These are phyloP conservation scores for Apis mellifera DNA, from an alignment of 1,140 invertebrate genomes.

Conservation along the genomic window DNA sequence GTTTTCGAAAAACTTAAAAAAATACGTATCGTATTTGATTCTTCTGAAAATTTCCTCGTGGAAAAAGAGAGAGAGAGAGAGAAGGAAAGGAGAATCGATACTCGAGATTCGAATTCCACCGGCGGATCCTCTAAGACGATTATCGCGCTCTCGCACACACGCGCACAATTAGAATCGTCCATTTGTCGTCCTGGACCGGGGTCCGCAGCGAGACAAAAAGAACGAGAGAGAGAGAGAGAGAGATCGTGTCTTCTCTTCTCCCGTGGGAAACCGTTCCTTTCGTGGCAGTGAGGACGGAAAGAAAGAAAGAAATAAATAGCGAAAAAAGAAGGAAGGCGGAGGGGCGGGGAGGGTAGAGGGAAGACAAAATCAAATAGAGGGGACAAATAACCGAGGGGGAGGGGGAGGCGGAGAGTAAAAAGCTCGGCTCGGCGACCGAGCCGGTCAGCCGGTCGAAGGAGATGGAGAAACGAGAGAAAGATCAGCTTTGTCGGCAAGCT, in stretches of 20 bases:
- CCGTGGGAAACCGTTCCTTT: constrained; percentile 75
- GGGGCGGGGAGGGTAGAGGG: constrained; percentile 40
- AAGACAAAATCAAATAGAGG: constrained; percentile 74
- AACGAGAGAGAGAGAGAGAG: constrained; percentile 43
- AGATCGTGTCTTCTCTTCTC: constrained; percentile 51
- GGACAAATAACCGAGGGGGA: constrained; percentile 49
- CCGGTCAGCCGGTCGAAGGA: constrained; percentile 1
- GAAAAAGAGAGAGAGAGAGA: no score
- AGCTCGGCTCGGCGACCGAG: constrained; percentile 56
- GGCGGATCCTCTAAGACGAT: constrained; percentile 13
- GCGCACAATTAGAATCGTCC: constrained; percentile 41
- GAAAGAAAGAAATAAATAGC: constrained; percentile 73
- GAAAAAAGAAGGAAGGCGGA: constrained; percentile 63
- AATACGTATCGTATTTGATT: no score
- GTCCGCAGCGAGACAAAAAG: neutral
- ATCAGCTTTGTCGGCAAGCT: constrained; percentile 79
- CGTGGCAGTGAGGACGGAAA: constrained; percentile 73
- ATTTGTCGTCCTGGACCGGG: constrained; percentile 14
- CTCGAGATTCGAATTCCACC: constrained; percentile 21
- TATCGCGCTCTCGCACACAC: constrained; percentile 9
- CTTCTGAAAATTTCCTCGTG: no score
- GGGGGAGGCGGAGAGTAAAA: constrained; percentile 71
- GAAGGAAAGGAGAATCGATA: no score
- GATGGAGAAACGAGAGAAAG: constrained; percentile 45
- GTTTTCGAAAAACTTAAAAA: no score